phyloP scores from a whole-genome alignment of 2,797 vertebrate species.

The Aphelocoma californica region DNA sequence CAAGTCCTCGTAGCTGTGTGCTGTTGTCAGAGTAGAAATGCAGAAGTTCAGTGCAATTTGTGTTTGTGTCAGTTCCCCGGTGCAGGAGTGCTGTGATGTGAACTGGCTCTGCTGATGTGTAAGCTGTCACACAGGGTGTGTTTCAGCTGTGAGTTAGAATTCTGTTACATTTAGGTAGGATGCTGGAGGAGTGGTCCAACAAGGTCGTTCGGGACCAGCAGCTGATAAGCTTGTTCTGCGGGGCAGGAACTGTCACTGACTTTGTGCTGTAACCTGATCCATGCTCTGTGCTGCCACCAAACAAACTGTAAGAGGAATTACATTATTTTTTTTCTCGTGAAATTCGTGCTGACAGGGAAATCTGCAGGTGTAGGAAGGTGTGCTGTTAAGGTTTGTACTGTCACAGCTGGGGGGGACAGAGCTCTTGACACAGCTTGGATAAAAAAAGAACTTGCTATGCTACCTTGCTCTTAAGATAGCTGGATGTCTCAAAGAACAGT shows the following conservation, averaged over 20 bases:
- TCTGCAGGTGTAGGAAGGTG: neutral
- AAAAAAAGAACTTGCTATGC: rapidly evolving
- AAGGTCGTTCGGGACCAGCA: neutral
- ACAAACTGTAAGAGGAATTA: neutral
- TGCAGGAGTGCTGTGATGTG: neutral
- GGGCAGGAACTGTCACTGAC: neutral
- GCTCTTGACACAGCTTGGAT: neutral
- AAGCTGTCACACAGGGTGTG: neutral
- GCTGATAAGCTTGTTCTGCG: neutral
- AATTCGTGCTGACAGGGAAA: neutral
- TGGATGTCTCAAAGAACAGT: neutral
- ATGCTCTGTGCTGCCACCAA: neutral
- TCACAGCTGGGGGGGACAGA: neutral
- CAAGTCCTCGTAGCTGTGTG: neutral
- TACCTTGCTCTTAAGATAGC: neutral
- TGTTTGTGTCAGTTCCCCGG: neutral
- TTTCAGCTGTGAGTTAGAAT: neutral
- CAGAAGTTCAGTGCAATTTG: neutral
- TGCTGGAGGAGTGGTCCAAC: neutral
- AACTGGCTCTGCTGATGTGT: neutral
- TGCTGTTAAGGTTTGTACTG: neutral
- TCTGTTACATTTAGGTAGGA: neutral
- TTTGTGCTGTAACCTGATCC: neutral
- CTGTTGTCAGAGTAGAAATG: neutral
- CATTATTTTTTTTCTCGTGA: neutral